A percentile compares a stretch with the other conserved stretches of the same genome.
phyloP scores from a whole-genome alignment of 1,140 invertebrate species.

The Propsilocerus akamusi region DNA sequence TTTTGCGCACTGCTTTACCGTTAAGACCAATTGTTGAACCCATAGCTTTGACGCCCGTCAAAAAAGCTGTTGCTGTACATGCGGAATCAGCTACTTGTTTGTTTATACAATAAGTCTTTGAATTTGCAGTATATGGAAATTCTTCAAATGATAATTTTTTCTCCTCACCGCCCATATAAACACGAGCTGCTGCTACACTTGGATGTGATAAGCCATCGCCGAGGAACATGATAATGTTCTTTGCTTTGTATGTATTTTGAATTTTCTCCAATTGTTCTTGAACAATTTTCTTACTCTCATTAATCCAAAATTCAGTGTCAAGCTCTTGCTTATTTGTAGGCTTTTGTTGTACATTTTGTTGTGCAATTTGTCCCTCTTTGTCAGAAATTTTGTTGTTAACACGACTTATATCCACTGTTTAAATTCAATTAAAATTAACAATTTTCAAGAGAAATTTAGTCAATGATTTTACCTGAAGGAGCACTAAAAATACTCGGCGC shows the following conservation, averaged over 20 bases:
- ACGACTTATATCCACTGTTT: too few relatives aligned
- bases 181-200: slow-evolving; percentile 46
- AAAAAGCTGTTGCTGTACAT: slow-evolving; percentile 56
- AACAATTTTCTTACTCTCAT: slow-evolving; percentile 15
- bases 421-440: too few relatives aligned
- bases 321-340: too few relatives aligned
- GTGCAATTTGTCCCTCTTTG: too few relatives aligned
- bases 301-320: slow-evolving; percentile 19
- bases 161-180: slow-evolving; percentile 46
- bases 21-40: slow-evolving; percentile 53
- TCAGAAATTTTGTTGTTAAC: too few relatives aligned
- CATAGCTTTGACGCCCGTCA: slow-evolving; percentile 66
- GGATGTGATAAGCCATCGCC: slow-evolving; percentile 68
- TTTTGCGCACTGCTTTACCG: slow-evolving; percentile 30
- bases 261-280: slow-evolving; percentile 13
- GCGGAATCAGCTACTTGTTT: slow-evolving; percentile 60
- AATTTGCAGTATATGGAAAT: slow-evolving; percentile 47
- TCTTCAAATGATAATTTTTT: slow-evolving; percentile 45
- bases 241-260: slow-evolving; percentile 28
- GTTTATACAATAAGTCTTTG: slow-evolving; percentile 66
- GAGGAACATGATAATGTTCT: slow-evolving; percentile 56
- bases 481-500: too few relatives aligned
- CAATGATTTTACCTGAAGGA: too few relatives aligned
- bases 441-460: too few relatives aligned
- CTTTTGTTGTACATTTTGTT: too few relatives aligned